phyloP scores from a whole-genome alignment of 2,113 vertebrate species.

The Psilopogon haemacephalus region DNA sequence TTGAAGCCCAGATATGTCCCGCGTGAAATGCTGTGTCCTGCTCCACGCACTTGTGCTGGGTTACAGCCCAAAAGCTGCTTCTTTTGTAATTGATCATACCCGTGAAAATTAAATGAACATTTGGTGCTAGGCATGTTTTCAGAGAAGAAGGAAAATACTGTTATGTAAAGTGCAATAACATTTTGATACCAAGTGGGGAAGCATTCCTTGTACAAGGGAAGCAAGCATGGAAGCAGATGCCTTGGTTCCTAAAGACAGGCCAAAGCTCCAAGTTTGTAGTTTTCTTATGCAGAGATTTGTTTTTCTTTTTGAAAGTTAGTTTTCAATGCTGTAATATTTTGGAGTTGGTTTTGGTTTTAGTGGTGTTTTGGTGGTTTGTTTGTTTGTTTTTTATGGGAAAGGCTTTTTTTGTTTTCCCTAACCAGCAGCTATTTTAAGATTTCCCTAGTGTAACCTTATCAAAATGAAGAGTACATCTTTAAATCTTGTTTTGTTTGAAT shows the following conservation, averaged over 20 bases:
- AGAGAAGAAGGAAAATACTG: constrained; percentile 50
- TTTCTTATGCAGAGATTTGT: neutral
- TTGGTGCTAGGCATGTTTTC: constrained; percentile 64
- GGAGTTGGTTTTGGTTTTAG: no score
- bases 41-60: neutral
- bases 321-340: neutral
- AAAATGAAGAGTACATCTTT: constrained; percentile 68
- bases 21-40: neutral
- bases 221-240: neutral
- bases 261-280: neutral
- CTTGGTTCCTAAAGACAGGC: neutral
- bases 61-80: constrained; percentile 6
- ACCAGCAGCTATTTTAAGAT: constrained; percentile 42
- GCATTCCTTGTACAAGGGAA: constrained; percentile 4
- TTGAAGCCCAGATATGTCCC: neutral
- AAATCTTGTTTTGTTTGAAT: constrained; percentile 74
- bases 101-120: constrained; percentile 71
- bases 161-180: constrained; percentile 61
- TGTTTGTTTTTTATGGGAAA: neutral
- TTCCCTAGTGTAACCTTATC: constrained; percentile 54
- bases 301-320: neutral
- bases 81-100: constrained; percentile 64
- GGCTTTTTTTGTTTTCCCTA: constrained; percentile 4
- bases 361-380: no score
- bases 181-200: constrained; percentile 7